Percentiles rank a stretch among this genome's conserved stretches.
phyloP scores from a whole-genome alignment of 2,888 invertebrate species.

The Pseudanteris insignis region DNA sequence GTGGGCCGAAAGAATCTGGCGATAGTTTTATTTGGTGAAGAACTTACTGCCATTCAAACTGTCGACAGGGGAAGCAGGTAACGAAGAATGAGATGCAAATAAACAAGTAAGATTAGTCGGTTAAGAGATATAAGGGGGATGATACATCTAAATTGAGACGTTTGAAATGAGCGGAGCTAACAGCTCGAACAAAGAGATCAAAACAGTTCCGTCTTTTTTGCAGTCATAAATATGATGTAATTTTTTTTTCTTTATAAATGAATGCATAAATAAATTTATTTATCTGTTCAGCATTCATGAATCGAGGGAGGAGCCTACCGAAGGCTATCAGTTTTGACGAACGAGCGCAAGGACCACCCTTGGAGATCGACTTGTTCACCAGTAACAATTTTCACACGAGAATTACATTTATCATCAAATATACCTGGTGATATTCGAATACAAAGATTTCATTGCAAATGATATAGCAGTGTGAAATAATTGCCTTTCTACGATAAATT shows the following conservation, averaged over 20 bases:
- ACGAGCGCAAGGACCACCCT: constrained; percentile 64
- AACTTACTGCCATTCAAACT: constrained; percentile 35
- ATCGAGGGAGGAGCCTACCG: constrained; percentile 50
- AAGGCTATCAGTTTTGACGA: constrained; percentile 54
- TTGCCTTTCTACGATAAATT: constrained; percentile 60
- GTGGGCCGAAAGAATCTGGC: no score
- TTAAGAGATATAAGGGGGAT: constrained; percentile 43
- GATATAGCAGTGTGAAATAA: constrained; percentile 55
- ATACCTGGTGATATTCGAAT: constrained; percentile 52
- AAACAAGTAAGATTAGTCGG: constrained; percentile 51
- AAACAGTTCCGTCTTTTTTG: constrained; percentile 31
- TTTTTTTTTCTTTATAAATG: no score
- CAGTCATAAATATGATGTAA: no score
- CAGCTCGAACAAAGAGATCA: constrained; percentile 29
- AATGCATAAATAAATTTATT: no score
- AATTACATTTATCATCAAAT: constrained; percentile 61
- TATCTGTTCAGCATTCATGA: constrained; percentile 39
- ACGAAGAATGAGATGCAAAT: constrained; percentile 31
- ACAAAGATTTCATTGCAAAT: constrained; percentile 45
- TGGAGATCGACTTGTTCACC: constrained; percentile 60
- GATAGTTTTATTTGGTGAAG: constrained; percentile 39
- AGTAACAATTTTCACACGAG: constrained; percentile 62
- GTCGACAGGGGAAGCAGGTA: constrained; percentile 17
- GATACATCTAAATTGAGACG: constrained; percentile 45
- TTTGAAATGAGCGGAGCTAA: constrained; percentile 17